Percentiles rank a stretch among this genome's conserved stretches.
Conservation (phyloP, 2,888 invertebrate species). For the Brassicogethes aeneus region DNA sequence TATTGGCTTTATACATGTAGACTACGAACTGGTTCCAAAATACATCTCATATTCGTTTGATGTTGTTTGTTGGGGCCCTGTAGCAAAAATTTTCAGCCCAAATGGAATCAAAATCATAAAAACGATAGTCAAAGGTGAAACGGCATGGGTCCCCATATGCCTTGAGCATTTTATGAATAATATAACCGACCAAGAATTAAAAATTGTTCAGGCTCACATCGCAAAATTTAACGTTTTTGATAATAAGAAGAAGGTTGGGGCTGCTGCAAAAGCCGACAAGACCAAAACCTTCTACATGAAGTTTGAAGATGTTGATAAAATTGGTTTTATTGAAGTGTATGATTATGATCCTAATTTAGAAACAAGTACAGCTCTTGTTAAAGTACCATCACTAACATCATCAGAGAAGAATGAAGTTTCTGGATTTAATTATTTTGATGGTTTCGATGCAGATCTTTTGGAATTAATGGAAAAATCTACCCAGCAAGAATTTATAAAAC, state of each 20-base stretch:
- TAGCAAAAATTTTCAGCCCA: neutral
- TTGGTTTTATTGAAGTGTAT: neutral
- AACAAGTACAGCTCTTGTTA: no score
- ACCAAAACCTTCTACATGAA: neutral
- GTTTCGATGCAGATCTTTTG: no score
- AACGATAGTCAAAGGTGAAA: neutral
- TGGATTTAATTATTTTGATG: no score
- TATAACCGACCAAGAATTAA: neutral
- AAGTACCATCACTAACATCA: no score
- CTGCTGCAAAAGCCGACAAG: neutral
- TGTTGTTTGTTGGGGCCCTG: neutral
- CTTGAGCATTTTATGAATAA: neutral
- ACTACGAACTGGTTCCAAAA: neutral
- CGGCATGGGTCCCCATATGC: neutral
- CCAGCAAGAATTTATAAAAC: neutral
- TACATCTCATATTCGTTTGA: neutral
- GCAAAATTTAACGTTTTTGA: neutral
- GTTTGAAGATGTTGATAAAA: neutral
- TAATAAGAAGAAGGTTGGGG: neutral
- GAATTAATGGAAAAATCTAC: neutral
- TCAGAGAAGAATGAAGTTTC: no score
- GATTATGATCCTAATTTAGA: neutral
- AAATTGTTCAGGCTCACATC: neutral
- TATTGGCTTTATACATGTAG: neutral
- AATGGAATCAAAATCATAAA: neutral